Evolutionary conservation across 2,888 invertebrate genomes (phyloP).

Genomic region (Coenonympha glycerion): DNA sequence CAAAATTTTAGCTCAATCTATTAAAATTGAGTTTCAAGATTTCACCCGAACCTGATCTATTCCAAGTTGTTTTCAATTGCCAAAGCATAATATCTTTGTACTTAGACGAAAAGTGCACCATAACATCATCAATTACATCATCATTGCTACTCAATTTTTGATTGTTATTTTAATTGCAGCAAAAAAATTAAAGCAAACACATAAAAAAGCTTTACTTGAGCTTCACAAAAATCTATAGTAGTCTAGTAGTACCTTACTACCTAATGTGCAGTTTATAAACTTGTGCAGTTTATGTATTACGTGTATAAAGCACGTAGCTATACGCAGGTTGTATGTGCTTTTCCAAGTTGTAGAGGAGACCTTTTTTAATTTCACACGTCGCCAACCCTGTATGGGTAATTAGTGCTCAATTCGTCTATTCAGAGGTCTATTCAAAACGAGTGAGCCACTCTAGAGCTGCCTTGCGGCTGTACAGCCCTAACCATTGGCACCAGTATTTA

Average conservation of each 20-base stretch:
- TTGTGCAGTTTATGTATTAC: background rate
- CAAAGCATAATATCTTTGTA: too few relatives aligned
- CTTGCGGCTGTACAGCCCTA: constrained; percentile 21
- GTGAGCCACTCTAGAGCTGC: constrained; percentile 51
- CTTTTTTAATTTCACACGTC: constrained; percentile 72
- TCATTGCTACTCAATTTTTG: too few relatives aligned
- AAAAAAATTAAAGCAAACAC: too few relatives aligned
- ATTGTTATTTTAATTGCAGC: too few relatives aligned
- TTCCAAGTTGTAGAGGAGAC: constrained; percentile 33
- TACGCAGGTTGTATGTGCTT: constrained; percentile 13
- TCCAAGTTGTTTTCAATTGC: too few relatives aligned
- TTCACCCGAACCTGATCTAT: too few relatives aligned
- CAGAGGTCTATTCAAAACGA: constrained; percentile 51
- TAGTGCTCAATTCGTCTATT: constrained; percentile 71
- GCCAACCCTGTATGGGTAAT: constrained; percentile 65
- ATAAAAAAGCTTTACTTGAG: too few relatives aligned
- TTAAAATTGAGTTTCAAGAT: too few relatives aligned
- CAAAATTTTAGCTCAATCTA: too few relatives aligned
- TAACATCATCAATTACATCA: too few relatives aligned
- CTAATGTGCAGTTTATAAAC: background rate
- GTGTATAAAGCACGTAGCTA: constrained; percentile 15
- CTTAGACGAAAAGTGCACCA: too few relatives aligned
- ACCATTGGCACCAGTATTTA: constrained; percentile 26
- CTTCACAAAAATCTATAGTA: too few relatives aligned
- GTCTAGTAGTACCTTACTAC: background rate